A percentile compares a stretch with the other conserved stretches of the same genome.
Evolutionary conservation across 2,888 invertebrate genomes (phyloP).

Genomic region (Ferdinandea cuprea): DNA sequence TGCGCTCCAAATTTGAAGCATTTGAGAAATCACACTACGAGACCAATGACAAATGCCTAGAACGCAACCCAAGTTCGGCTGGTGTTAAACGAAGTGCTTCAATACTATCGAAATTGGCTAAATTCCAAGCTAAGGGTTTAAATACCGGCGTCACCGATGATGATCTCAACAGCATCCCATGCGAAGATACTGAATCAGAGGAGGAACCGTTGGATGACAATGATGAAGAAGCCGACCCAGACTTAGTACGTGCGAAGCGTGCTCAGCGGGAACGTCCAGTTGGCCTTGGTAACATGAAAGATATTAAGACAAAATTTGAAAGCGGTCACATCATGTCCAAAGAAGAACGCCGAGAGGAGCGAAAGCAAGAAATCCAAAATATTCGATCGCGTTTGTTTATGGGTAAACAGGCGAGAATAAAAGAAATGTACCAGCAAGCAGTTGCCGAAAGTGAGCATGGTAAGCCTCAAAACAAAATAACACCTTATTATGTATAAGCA

Average conservation of each 20-base stretch:
- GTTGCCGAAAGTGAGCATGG: slow-evolving; percentile 90
- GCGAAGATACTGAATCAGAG: slow-evolving; percentile 80
- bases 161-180: slow-evolving; percentile 88
- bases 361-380: slow-evolving; percentile 94
- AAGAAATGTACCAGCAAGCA: slow-evolving; percentile 95
- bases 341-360: slow-evolving; percentile 90
- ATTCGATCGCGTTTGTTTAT: slow-evolving; percentile 93
- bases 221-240: slow-evolving; percentile 83
- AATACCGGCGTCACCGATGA: slow-evolving; percentile 91
- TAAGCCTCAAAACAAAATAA: too few relatives aligned
- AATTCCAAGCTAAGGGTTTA: slow-evolving; percentile 93
- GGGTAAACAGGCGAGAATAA: slow-evolving; percentile 95
- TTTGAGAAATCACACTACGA: slow-evolving; percentile 85
- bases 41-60: slow-evolving; percentile 77
- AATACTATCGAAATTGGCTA: slow-evolving; percentile 91
- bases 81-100: slow-evolving; percentile 88
- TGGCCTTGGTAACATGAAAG: slow-evolving; percentile 90
- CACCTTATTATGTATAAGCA: too few relatives aligned
- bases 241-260: slow-evolving; percentile 85
- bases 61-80: slow-evolving; percentile 47
- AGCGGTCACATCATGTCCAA: slow-evolving; percentile 85
- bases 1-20: slow-evolving; percentile 92
- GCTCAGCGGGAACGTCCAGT: slow-evolving; percentile 89
- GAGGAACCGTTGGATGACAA: slow-evolving; percentile 84
- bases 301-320: slow-evolving; percentile 93